Base-by-base conservation (phyloP, 2,797 vertebrate species). In the Bradypus variegatus region DNA sequence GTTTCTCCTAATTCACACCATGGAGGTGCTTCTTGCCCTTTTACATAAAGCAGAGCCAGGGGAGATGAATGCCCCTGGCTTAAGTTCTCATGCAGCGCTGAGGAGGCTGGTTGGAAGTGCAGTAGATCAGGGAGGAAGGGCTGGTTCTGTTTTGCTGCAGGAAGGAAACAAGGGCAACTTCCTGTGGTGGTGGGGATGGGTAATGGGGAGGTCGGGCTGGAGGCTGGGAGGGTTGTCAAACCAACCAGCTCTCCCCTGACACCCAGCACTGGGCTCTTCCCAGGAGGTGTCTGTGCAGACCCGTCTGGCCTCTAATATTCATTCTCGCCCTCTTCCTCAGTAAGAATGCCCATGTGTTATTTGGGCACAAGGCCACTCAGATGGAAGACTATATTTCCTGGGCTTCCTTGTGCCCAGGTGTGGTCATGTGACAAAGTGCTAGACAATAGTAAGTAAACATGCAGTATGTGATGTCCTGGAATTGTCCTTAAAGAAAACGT, bases 331-430 rank as follows among this genome's bases (percentile, higher is more conserved):
- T 58, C 25, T 55, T 83, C 48, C 25, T 70, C 25, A 16, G 13
- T 33, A 90, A 84, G 79, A 76, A 55, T 19, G 23, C 53, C 15
- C 76, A 89, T 23, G 25, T 92, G n/a, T 84, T 48, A 69, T 48
- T 77, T 91, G 75, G 33, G 25, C 85, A 81, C 36, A 81, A 78
- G 19, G 7, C 27, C 13, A 60, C 6, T 21, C 58, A 60, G 64
- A 70, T 89, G 45, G 64, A 84, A 85, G 88, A 92, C 80, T 77
- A 73, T 64, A 87, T 81, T 86, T 91, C 89, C 80, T 73, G 91
- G 45, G 8, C 19, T 70, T 41, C 76, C 25, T 72, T 64, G 55
- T 53, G 23, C 15, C 16, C 69, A 81, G 16, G 6, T 53, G 18
- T 21, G 18, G 45, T 79, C 67, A 16, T 38, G n/a, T 89, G 87